phyloP scores from a whole-genome alignment of 2,888 invertebrate genomes.

The Eilema griseolum region DNA sequence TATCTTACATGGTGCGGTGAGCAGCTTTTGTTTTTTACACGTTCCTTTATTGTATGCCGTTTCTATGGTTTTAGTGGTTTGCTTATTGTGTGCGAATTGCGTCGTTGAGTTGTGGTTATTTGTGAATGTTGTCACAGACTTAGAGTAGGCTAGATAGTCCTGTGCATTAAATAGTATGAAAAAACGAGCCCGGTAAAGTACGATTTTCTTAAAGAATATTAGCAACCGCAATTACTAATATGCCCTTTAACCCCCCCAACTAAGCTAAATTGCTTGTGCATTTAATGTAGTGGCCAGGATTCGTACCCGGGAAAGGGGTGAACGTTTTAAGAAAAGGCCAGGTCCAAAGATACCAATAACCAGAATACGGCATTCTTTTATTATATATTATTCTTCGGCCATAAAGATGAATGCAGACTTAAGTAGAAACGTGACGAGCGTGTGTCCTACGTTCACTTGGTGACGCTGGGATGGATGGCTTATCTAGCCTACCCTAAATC shows the following conservation, averaged over 20 bases:
- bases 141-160: not conserved
- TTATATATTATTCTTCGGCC: no score
- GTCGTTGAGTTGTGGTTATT: conserved; percentile 14
- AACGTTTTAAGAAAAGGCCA: no score
- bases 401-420: not conserved
- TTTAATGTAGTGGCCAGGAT: no score
- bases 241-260: no score
- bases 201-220: no score
- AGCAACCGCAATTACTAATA: no score
- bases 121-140: not conserved
- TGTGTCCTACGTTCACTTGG: not conserved
- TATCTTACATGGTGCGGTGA: conserved; percentile 23
- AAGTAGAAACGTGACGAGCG: not conserved
- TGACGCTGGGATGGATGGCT: not conserved
- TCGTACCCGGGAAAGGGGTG: no score
- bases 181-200: no score
- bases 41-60: conserved; percentile 37
- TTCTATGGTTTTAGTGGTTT: conserved; percentile 40
- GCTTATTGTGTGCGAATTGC: conserved; percentile 40
- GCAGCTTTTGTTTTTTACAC: conserved; percentile 37
- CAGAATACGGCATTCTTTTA: no score
- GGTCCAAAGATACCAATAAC: no score
- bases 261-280: no score
- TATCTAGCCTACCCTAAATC: not conserved
- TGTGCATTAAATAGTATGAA: not conserved